phyloP scores from a whole-genome alignment of 2,888 invertebrate species.

The Andrena bucephala region DNA sequence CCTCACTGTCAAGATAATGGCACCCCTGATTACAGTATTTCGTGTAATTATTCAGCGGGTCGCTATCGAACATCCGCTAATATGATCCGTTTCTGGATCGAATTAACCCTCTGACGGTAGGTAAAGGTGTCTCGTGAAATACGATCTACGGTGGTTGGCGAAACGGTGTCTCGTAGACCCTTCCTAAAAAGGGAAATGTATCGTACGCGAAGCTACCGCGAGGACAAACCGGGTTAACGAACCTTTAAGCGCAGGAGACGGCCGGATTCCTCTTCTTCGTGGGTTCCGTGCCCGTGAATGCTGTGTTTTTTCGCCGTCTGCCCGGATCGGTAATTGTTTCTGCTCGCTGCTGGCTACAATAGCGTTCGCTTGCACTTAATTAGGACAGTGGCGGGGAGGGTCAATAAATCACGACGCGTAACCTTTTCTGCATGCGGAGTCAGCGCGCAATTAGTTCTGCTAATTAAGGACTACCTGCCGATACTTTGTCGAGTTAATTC shows the following conservation, averaged over 20 bases:
- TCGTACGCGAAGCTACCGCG: constrained; percentile 29
- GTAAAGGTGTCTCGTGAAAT: constrained; percentile 52
- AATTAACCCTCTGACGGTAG: neutral
- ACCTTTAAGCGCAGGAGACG: constrained; percentile 46
- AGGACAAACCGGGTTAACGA: constrained; percentile 67
- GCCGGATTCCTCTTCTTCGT: constrained; percentile 54
- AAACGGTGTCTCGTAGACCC: constrained; percentile 24
- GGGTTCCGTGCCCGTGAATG: constrained; percentile 62
- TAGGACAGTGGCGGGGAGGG: constrained; percentile 75
- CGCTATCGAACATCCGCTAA: neutral
- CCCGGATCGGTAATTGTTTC: constrained; percentile 70
- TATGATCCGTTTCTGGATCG: neutral
- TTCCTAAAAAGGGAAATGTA: constrained; percentile 59
- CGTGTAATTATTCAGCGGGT: neutral
- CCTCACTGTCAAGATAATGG: too few species aligned
- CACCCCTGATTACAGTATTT: neutral
- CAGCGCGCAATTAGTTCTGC: constrained; percentile 79
- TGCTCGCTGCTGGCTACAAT: constrained; percentile 66
- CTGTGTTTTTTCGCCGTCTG: constrained; percentile 59
- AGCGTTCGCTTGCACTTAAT: constrained; percentile 79
- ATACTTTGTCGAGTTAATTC: constrained; percentile 81
- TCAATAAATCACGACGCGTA: constrained; percentile 81
- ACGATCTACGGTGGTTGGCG: constrained; percentile 46
- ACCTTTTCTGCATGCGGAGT: constrained; percentile 78
- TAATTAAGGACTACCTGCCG: constrained; percentile 81